A percentile compares a stretch with the other conserved stretches of the same genome.
These are phyloP conservation scores for Cavia porcellus DNA, from an alignment of 2,113 vertebrate species.

Conservation along the genomic window DNA sequence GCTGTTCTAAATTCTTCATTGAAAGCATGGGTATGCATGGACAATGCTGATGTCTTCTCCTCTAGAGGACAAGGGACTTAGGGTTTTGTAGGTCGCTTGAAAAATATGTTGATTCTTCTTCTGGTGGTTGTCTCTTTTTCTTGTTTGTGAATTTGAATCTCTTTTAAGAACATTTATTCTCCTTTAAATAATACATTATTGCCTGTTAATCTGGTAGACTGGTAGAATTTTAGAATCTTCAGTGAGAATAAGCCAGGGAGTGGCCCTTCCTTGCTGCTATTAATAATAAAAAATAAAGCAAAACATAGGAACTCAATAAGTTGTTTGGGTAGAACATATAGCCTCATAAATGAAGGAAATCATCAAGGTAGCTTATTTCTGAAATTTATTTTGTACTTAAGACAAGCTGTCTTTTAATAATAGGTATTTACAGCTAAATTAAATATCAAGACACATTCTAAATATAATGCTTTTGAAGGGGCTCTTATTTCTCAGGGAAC, in stretches of 20 bases:
- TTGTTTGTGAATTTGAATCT: slow-evolving; percentile 3
- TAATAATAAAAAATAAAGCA: slow-evolving; percentile 29
- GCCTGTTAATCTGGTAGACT: slow-evolving; percentile 19
- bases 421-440: slow-evolving; percentile 42
- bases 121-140: background rate
- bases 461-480: slow-evolving; percentile 60
- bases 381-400: slow-evolving; percentile 15
- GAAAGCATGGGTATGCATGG: background rate
- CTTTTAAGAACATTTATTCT: slow-evolving; percentile 11
- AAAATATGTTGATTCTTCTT: slow-evolving; percentile 18
- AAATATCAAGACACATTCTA: slow-evolving; percentile 50
- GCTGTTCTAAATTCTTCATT: background rate
- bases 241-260: background rate
- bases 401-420: background rate
- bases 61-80: background rate
- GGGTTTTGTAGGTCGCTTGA: background rate
- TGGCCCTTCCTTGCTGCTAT: background rate
- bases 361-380: slow-evolving; percentile 4
- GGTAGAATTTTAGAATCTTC: background rate
- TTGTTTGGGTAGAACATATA: background rate
- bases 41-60: background rate
- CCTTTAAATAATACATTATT: slow-evolving; percentile 14
- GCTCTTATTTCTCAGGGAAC: slow-evolving; percentile 65
- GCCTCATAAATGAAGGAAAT: slow-evolving; percentile 12
- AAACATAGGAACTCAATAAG: background rate